phyloP scores from a whole-genome alignment of 2,888 invertebrate species.

The Brenthis hecate region DNA sequence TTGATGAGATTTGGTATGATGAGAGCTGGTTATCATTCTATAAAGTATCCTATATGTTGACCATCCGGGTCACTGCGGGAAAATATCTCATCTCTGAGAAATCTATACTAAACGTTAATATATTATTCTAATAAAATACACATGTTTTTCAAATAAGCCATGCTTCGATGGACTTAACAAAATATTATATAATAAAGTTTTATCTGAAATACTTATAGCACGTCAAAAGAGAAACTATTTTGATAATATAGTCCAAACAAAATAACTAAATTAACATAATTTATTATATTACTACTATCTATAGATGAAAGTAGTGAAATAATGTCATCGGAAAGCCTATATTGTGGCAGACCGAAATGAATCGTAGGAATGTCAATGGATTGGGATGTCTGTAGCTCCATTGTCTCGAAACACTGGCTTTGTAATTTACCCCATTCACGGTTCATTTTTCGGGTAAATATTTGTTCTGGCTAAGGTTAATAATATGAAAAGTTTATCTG shows the following conservation, averaged over 20 bases:
- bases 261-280: slow-evolving; percentile 1
- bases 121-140: no score
- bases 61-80: no score
- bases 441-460: slow-evolving; percentile 25
- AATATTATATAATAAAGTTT: no score
- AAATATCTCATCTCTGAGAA: no score
- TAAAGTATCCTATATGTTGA: no score
- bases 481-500: slow-evolving; percentile 17
- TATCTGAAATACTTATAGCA: no score
- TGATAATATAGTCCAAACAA: background rate
- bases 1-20: no score
- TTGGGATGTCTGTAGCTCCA: slow-evolving; percentile 20
- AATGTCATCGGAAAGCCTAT: slow-evolving; percentile 27
- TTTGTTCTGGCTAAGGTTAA: slow-evolving; percentile 23
- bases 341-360: slow-evolving; percentile 30
- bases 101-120: no score
- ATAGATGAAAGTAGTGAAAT: slow-evolving; percentile 24
- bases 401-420: slow-evolving; percentile 35
- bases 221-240: no score
- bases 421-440: slow-evolving; percentile 29
- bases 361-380: slow-evolving; percentile 30
- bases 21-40: no score
- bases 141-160: no score
- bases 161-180: no score
- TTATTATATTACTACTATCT: slow-evolving; percentile 1